phyloP scores from a whole-genome alignment of 1,140 invertebrate genomes.

The Nomia melanderi region DNA sequence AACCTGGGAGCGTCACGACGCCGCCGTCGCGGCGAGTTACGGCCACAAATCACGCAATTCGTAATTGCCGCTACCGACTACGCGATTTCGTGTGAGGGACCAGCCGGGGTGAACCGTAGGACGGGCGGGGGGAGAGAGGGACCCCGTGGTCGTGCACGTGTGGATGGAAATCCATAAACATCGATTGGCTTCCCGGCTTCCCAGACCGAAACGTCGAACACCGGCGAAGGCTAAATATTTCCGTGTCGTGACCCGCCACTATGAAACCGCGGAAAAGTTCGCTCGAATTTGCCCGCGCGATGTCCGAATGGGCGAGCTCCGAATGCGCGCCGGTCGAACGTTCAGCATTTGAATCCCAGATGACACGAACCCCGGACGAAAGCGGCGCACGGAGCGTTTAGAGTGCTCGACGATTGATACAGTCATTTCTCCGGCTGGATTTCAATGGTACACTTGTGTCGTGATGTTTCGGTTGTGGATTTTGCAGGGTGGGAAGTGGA shows the following conservation, averaged over 20 bases:
- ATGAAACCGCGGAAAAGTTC: constrained; percentile 27
- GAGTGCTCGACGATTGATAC: background rate
- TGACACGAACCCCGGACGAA: background rate
- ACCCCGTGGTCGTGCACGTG: constrained; percentile 52
- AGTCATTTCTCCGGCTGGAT: background rate
- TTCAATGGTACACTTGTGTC: background rate
- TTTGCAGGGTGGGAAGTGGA: too few relatives aligned
- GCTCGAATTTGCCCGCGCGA: constrained; percentile 9
- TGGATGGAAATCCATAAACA: constrained; percentile 76
- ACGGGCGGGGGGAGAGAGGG: background rate
- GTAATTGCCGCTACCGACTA: constrained; percentile 76
- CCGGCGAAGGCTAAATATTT: constrained; percentile 39
- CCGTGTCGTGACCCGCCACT: constrained; percentile 25
- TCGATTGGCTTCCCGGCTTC: constrained; percentile 69
- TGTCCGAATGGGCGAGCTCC: background rate
- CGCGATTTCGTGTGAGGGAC: constrained; percentile 67
- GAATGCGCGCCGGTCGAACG: background rate
- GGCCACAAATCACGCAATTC: constrained; percentile 76
- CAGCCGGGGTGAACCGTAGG: background rate
- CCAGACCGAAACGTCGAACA: constrained; percentile 48
- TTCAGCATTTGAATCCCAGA: background rate
- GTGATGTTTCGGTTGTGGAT: background rate
- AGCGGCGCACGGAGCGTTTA: background rate
- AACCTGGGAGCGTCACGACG: constrained; percentile 75
- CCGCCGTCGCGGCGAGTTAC: constrained; percentile 74